Evolutionary conservation across 2,797 vertebrate genomes (phyloP), one percentile per base, ranked within the genome.

Genomic region (Stomatorhinus walkeri): DNA sequence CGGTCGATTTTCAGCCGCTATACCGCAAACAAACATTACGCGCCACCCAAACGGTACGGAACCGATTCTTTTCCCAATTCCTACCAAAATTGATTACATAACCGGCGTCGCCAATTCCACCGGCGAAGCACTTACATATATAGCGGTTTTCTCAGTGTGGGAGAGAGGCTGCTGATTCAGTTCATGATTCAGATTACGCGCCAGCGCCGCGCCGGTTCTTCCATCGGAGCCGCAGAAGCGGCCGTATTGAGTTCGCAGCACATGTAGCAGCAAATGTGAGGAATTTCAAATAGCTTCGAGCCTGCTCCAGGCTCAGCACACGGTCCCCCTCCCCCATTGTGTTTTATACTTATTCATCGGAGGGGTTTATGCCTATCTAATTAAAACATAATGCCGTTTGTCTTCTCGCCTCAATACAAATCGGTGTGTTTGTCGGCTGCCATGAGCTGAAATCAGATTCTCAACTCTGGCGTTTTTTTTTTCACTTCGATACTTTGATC

Each of bases 401-500:
- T 85, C 49, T 51, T 85, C 83, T 85, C 46, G 49, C 83, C 83
- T 54, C 83, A 24, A 6, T 52, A 49, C 49, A 85, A 85, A 85
- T 32, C 22, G 12, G 48, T 52, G 24, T 85, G 24, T 52, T 85
- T 85, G 83, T 52, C 22, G 24, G 48, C 83, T 28, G 72, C 72
- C 32, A 28, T 48, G 72, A 79, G 36, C 16, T 79, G 36, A 43
- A 40, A 79, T 85, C 46, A 52, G 72, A 49, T 51, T 52, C 83
- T 28, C 3, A 49, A 54, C 24, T 85, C 0, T 32, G 51, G 83
- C 4, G 9, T 52, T 28, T 64, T 32, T 64, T 64, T 5, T 40
- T 76, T 8, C 32, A 43, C 32, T 40, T 76, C 14, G 4, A 76
- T 19, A 43, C 72, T 79, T 79, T 79, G 40, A 79, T 43, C 36